Conservation (phyloP, 2,113 vertebrate genomes). For the Kobus ellipsiprymnus region DNA sequence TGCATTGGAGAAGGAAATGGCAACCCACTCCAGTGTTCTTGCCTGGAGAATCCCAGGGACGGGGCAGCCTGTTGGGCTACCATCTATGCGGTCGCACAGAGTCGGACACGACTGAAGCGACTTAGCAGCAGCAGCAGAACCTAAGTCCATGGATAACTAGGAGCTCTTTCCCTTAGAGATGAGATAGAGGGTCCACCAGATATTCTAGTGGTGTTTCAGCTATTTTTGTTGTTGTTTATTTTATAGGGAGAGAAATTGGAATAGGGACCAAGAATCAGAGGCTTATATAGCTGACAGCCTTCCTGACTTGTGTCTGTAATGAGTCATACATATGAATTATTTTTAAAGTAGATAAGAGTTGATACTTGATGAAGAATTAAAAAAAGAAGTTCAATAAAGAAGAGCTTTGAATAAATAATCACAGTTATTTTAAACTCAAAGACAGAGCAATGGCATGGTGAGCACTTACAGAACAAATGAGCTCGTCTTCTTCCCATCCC, state of each 20-base stretch:
- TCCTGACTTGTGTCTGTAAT: not conserved
- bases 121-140: no score
- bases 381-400: not conserved
- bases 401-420: not conserved
- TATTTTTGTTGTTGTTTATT: not conserved
- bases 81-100: no score
- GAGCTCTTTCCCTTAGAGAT: not conserved
- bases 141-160: not conserved
- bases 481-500: constrained; percentile 15
- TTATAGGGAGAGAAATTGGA: not conserved
- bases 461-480: constrained; percentile 47
- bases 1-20: no score
- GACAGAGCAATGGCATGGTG: constrained; percentile 37
- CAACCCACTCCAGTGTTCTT: no score
- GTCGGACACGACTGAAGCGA: no score
- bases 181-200: not conserved
- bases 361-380: not conserved
- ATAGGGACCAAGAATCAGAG: not conserved
- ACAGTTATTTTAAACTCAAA: constrained; percentile 46
- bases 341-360: not conserved
- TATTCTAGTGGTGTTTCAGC: not conserved
- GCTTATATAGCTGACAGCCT: not conserved
- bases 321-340: not conserved
- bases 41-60: no score
- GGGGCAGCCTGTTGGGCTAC: no score